Percentiles rank a stretch among this genome's conserved stretches.
phyloP scores from a whole-genome alignment of 2,113 vertebrate genomes.

The Falco punctatus region DNA sequence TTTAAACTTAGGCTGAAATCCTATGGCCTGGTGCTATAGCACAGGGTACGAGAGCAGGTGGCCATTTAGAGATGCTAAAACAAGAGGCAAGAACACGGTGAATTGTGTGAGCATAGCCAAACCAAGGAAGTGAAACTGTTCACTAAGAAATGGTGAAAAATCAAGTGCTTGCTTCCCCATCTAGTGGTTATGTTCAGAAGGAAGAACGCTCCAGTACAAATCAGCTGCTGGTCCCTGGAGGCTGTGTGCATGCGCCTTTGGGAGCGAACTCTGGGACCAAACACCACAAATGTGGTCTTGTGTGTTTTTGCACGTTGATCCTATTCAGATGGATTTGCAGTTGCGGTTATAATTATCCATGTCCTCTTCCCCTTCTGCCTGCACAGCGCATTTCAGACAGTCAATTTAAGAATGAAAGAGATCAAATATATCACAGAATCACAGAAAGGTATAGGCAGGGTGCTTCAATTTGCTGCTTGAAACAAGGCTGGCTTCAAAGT shows the following conservation, averaged over 20 bases:
- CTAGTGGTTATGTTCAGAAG: constrained; percentile 21
- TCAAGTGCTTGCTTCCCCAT: background rate
- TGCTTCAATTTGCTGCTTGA: background rate
- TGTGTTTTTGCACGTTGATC: background rate
- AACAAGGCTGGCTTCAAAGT: background rate
- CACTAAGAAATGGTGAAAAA: background rate
- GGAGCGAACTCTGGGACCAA: background rate
- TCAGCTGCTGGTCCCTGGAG: background rate
- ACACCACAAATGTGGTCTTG: background rate
- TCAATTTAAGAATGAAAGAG: background rate
- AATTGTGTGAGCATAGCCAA: background rate
- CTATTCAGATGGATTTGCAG: background rate
- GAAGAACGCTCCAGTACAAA: background rate
- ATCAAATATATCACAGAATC: background rate
- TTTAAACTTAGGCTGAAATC: background rate
- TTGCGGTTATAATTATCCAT: background rate
- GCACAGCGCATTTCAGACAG: background rate
- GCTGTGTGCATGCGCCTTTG: background rate
- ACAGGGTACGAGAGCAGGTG: background rate
- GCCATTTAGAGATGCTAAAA: background rate
- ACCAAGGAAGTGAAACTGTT: background rate
- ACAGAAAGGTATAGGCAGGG: background rate
- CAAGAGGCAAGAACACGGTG: background rate
- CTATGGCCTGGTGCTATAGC: background rate
- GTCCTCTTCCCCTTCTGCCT: background rate